Evolutionary conservation across 2,888 invertebrate species (phyloP), one percentile per base, ranked within the genome.

Genomic region (Cephalotes varians): DNA sequence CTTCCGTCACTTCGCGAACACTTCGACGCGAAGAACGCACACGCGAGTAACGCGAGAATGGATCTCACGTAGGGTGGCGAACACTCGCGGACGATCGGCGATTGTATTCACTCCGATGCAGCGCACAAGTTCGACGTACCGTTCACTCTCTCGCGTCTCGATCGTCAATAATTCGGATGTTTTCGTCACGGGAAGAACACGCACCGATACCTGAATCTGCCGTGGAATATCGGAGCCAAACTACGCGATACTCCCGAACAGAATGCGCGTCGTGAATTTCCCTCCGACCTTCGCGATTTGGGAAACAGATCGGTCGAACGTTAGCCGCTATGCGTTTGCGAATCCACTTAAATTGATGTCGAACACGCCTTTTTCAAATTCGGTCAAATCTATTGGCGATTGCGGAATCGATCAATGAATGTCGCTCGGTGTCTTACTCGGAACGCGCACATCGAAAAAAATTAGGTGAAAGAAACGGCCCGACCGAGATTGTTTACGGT

Each of bases 51-150:
- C 76, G 28, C 49, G 37, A 74, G 21, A 58, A 21, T 31, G 12
- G n/a, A n/a, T 64, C 15, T 15, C 40, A 40, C 73, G 25, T 18
- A 18, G 12, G 34, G 4, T 37, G 49, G 74, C 51, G 12, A 15
- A 37, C 64, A 54, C 49, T 34, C 64, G 49, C 10, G 25, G 9
- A 10, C 25, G 15, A 60, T 12, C 5, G 6, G 37, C 37, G 69
- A n/a, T 28, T 5, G 12, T 40, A 67, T 54, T 67, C 76, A 69
- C 76, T 76, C 18, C 64, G 49, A 34, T 15, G n/a, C 15, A 7
- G 12, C 31, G 31, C 71, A 31, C 25, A 25, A 54, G 12, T 6
- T 25, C 21, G 51, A 3, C 40, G 37, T 40, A 40, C 10, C 40
- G 10, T 34, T 34, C n/a, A n/a, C n/a, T n/a, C n/a, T 34, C 5